Evolutionary conservation across 2,888 invertebrate species (phyloP).

Genomic region (Chirona hameri): DNA sequence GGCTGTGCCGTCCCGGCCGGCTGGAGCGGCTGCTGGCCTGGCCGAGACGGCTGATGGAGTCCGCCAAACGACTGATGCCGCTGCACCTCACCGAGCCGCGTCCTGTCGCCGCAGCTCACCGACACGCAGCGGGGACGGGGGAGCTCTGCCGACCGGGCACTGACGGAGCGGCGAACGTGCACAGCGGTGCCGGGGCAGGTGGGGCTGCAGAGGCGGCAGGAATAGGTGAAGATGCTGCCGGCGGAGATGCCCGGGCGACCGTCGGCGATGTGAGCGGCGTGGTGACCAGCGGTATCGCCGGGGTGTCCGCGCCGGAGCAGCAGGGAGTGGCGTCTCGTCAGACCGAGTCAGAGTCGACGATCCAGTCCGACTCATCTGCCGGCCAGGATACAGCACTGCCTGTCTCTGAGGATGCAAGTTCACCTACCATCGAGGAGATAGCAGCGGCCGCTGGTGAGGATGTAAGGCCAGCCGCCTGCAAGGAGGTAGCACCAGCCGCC

Average conservation of each 20-base stretch:
- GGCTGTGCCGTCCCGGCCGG: neutral
- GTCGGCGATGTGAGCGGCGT: neutral
- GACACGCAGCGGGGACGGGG: neutral
- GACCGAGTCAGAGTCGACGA: too few species aligned
- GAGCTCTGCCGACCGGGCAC: neutral
- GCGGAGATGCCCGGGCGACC: too few species aligned
- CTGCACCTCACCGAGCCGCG: neutral
- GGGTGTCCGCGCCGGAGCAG: neutral
- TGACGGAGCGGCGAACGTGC: neutral
- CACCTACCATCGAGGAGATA: too few species aligned
- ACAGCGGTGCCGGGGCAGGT: neutral
- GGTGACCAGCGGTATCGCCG: neutral
- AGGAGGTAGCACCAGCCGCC: too few species aligned
- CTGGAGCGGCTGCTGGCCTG: conserved; percentile 8
- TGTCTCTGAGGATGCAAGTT: too few species aligned
- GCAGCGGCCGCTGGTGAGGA: too few species aligned
- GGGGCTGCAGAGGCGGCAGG: neutral
- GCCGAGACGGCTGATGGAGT: neutral
- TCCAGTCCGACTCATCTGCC: too few species aligned
- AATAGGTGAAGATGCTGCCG: too few species aligned
- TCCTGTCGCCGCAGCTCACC: too few species aligned
- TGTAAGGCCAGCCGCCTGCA: too few species aligned
- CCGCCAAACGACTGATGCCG: conserved; percentile 1
- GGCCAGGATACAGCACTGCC: too few species aligned
- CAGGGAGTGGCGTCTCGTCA: neutral